phyloP scores from a whole-genome alignment of 1,140 invertebrate genomes.

The Zaprionus kolodkinae region DNA sequence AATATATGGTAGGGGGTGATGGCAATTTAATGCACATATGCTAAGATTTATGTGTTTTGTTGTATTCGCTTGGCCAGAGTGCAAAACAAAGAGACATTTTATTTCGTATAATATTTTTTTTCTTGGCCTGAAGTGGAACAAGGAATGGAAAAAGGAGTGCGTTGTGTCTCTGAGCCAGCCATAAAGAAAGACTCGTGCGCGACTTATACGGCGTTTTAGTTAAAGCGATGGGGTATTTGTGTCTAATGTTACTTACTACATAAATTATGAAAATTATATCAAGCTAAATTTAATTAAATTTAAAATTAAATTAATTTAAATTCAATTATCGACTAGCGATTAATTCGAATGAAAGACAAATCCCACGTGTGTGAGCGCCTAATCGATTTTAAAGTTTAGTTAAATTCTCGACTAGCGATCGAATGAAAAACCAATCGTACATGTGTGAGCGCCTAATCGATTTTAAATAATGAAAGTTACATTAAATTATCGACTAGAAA shows the following conservation, averaged over 20 bases:
- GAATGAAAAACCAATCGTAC: not conserved
- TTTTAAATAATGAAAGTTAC: not conserved
- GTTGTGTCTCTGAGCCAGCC: constrained; percentile 48
- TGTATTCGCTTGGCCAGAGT: constrained; percentile 60
- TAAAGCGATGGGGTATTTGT: not conserved
- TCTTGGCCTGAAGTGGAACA: constrained; percentile 8
- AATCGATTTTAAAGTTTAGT: not conserved
- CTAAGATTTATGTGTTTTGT: constrained; percentile 80
- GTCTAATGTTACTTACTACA: not conserved
- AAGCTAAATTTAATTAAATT: too few species aligned
- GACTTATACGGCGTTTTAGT: not conserved
- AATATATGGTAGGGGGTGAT: constrained; percentile 1
- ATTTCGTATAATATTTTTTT: constrained; percentile 67
- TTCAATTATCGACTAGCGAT: too few species aligned
- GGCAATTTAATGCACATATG: constrained; percentile 80
- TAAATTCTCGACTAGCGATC: too few species aligned
- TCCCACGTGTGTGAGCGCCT: too few species aligned
- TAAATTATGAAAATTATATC: too few species aligned
- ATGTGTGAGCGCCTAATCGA: not conserved
- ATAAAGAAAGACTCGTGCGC: constrained; percentile 64
- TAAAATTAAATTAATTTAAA: too few species aligned
- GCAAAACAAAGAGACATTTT: constrained; percentile 77
- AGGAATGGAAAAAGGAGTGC: not conserved
- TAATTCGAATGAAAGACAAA: too few species aligned
- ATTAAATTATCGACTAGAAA: not conserved